A percentile compares a stretch with the other conserved stretches of the same genome.
Conservation (phyloP, 2,888 invertebrate genomes). For the Strigamia maritima region DNA sequence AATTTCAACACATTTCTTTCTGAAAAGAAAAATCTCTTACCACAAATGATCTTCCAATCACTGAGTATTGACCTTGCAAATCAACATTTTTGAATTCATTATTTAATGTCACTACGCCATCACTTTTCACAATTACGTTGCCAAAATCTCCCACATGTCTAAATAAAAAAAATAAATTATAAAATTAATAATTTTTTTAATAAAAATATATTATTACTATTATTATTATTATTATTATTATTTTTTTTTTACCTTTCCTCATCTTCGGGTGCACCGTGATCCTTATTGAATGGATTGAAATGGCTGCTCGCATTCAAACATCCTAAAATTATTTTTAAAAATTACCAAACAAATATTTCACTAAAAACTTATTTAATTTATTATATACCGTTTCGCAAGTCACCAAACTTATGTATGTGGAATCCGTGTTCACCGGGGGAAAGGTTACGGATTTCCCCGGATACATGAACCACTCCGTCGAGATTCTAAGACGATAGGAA, state of each 20-base stretch:
- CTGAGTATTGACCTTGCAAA: background rate
- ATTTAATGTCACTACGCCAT: background rate
- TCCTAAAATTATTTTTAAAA: background rate
- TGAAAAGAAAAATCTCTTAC: no score
- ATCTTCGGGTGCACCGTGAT: slow-evolving; percentile 9
- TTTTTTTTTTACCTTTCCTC: background rate
- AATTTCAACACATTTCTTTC: no score
- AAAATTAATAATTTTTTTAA: background rate
- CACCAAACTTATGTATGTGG: slow-evolving; percentile 11
- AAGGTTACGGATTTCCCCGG: background rate
- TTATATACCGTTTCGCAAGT: background rate
- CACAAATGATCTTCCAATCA: background rate
- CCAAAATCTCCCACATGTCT: slow-evolving; percentile 23
- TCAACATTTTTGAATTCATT: background rate
- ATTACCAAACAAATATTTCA: background rate
- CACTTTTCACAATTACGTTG: background rate
- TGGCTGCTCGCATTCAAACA: background rate
- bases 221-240: no score
- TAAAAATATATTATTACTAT: background rate
- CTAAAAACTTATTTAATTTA: background rate
- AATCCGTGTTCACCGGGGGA: background rate
- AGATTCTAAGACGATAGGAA: background rate
- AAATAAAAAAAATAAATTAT: background rate
- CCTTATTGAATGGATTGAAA: slow-evolving; percentile 16
- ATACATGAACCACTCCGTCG: background rate